Percentiles rank a stretch among this genome's conserved stretches.
Evolutionary conservation across 2,797 vertebrate species (phyloP).

Genomic region (Spinus olivaceus): DNA sequence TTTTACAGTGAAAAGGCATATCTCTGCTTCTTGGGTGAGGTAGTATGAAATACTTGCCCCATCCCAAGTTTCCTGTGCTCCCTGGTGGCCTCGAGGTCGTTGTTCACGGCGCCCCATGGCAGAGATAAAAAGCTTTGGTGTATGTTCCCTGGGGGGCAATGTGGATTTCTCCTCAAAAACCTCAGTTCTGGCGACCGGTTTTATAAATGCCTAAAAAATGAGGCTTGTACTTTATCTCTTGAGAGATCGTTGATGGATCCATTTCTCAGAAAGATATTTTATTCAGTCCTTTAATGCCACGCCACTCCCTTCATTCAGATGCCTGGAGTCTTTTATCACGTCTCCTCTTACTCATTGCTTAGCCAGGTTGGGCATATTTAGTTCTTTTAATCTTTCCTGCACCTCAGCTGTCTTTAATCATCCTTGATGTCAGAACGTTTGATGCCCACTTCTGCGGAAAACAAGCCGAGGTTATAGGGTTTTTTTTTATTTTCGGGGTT

Average conservation of each 20-base stretch:
- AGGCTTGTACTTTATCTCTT: constrained; percentile 57
- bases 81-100: neutral
- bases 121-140: constrained; percentile 33
- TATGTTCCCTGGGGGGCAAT: neutral
- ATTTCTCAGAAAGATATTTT: constrained; percentile 65
- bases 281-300: constrained; percentile 54
- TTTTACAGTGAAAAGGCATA: neutral
- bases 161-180: constrained; percentile 41
- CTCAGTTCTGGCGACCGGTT: neutral
- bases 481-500: neutral
- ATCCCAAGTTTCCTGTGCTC: neutral
- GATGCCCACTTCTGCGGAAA: constrained; percentile 37
- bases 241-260: constrained; percentile 58
- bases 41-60: neutral
- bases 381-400: constrained; percentile 62
- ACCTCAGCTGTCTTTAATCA: constrained; percentile 63
- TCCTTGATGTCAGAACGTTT: constrained; percentile 58
- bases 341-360: constrained; percentile 55
- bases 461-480: neutral
- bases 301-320: constrained; percentile 60
- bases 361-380: constrained; percentile 60
- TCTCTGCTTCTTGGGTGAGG: neutral
- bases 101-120: neutral
- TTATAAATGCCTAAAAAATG: constrained; percentile 50
- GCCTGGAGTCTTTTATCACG: constrained; percentile 58